Evolutionary conservation across 2,113 vertebrate genomes (phyloP).

Genomic region (Callipepla californica): DNA sequence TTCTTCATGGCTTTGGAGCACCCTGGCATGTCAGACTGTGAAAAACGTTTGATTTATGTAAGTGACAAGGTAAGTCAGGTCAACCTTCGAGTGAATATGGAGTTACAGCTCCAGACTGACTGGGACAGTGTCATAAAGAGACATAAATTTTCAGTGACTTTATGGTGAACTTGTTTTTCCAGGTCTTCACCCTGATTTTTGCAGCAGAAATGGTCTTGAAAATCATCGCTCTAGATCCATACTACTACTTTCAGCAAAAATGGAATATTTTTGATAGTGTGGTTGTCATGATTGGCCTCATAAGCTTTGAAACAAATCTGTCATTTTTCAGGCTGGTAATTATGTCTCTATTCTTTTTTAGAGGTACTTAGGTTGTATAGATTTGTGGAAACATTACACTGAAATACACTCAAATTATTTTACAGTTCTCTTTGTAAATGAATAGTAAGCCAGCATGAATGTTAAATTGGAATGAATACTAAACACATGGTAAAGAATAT

Average conservation of each 20-base stretch:
- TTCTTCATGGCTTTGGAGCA: conserved; percentile 93
- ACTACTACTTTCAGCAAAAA: conserved; percentile 77
- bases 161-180: neutral
- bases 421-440: neutral
- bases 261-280: conserved; percentile 82
- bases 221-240: conserved; percentile 80
- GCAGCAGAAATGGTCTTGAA: conserved; percentile 79
- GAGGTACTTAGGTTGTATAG: neutral
- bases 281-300: conserved; percentile 74
- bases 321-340: conserved; percentile 77
- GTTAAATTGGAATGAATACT: neutral
- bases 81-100: neutral
- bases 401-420: neutral
- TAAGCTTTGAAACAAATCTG: neutral
- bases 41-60: conserved; percentile 76
- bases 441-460: neutral
- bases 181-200: conserved; percentile 81
- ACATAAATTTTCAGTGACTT: neutral
- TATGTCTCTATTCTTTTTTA: neutral
- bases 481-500: neutral
- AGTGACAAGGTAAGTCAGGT: conserved; percentile 86
- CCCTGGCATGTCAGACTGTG: conserved; percentile 67
- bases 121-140: neutral
- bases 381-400: neutral
- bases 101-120: neutral